Percentiles rank a stretch among this genome's conserved stretches.
Evolutionary conservation across 2,888 invertebrate species (phyloP).

Genomic region (Lumbricus terrestris): DNA sequence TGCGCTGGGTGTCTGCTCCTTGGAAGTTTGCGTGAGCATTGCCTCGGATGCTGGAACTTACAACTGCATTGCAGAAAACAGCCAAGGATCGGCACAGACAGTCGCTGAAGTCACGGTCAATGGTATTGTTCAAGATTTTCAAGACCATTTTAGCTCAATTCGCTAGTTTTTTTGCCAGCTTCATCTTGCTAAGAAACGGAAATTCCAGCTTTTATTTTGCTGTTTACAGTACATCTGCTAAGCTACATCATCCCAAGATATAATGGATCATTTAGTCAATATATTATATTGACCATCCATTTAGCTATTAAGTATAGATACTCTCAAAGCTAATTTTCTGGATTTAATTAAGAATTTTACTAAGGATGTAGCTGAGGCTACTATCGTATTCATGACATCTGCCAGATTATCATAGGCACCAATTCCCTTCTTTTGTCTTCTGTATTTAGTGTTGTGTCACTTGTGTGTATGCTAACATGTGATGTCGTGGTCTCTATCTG

Average conservation of each 20-base stretch:
- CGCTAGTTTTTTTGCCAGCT: not conserved
- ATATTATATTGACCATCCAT: no score
- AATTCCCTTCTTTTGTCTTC: no score
- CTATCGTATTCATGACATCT: no score
- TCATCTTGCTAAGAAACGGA: not conserved
- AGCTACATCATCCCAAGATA: not conserved
- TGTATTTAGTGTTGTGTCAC: no score
- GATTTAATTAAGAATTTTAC: no score
- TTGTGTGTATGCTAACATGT: no score
- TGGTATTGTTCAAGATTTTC: constrained; percentile 28
- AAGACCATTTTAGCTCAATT: not conserved
- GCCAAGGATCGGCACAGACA: constrained; percentile 91
- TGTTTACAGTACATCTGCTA: not conserved
- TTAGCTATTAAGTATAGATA: no score
- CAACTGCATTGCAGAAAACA: constrained; percentile 87
- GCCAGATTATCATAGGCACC: no score
- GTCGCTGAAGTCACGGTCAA: constrained; percentile 70
- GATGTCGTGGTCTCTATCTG: no score
- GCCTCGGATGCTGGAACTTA: constrained; percentile 96
- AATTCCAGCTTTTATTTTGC: not conserved
- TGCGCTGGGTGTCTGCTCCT: constrained; percentile 90
- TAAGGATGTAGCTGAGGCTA: no score
- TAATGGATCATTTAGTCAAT: no score
- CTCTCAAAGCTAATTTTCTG: no score
- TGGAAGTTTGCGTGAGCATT: constrained; percentile 92